These are phyloP conservation scores for Nemotelus nigrinus DNA, from an alignment of 2,888 invertebrate genomes.

Conservation along the genomic window DNA sequence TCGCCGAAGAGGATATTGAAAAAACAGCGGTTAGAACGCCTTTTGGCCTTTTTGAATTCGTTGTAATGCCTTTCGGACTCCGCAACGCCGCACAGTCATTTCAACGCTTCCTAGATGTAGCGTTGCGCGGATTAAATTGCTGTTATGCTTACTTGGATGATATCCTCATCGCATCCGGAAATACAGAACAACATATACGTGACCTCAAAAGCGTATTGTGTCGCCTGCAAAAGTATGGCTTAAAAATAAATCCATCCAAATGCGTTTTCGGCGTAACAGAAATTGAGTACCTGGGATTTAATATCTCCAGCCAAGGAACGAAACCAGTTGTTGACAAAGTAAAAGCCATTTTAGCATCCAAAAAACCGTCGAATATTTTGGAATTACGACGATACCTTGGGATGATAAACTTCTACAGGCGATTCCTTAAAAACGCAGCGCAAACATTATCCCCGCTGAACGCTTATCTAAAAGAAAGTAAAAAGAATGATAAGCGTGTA, in stretches of 20 bases:
- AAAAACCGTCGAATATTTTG: background rate
- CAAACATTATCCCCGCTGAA: background rate
- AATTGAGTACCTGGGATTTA: background rate
- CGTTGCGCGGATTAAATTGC: constrained; percentile 53
- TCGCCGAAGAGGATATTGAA: constrained; percentile 54
- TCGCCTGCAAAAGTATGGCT: background rate
- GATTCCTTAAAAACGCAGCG: background rate
- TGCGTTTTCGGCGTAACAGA: background rate
- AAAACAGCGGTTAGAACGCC: constrained; percentile 59
- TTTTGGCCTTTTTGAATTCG: constrained; percentile 58
- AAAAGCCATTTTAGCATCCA: background rate
- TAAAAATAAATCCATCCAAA: background rate
- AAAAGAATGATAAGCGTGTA: too few species aligned
- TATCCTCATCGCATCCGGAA: constrained; percentile 53
- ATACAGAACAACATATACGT: background rate
- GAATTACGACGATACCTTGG: background rate
- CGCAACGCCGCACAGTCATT: constrained; percentile 59
- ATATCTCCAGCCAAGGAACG: background rate
- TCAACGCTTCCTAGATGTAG: constrained; percentile 57
- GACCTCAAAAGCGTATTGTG: background rate
- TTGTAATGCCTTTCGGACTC: constrained; percentile 58
- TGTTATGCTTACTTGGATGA: constrained; percentile 55
- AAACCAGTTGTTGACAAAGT: background rate
- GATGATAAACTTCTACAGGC: constrained; percentile 1
- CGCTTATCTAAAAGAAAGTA: background rate